These are phyloP conservation scores for Coptotermes formosanus DNA, from an alignment of 1,140 invertebrate species.

Conservation along the genomic window DNA sequence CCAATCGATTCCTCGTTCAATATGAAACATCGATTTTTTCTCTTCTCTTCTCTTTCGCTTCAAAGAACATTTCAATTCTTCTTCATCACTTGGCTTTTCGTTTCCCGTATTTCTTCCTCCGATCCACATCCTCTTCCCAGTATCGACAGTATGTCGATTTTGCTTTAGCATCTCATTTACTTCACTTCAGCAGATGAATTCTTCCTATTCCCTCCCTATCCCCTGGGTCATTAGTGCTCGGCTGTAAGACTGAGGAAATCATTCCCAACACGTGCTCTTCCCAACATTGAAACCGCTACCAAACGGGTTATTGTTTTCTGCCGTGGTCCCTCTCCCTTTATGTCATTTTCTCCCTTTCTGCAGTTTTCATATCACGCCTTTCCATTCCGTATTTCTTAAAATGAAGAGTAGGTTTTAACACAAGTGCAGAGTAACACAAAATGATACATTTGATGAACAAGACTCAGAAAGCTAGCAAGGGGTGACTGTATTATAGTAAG, in stretches of 20 bases:
- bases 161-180: slow-evolving; percentile 16
- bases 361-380: neutral
- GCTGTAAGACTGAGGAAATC: neutral
- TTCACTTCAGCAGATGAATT: slow-evolving; percentile 15
- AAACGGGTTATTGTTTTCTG: neutral
- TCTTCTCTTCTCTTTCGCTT: neutral
- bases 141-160: neutral
- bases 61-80: slow-evolving; percentile 17
- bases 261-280: neutral
- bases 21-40: neutral
- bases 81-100: slow-evolving; percentile 5
- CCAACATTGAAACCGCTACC: neutral
- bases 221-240: neutral
- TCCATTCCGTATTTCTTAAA: neutral
- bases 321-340: neutral
- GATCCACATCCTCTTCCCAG: neutral
- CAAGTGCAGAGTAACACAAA: too few relatives aligned
- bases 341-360: neutral
- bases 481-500: too few relatives aligned
- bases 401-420: too few relatives aligned
- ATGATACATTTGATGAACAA: too few relatives aligned
- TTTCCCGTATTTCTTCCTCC: neutral
- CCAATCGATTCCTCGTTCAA: slow-evolving; percentile 5
- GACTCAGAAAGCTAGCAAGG: too few relatives aligned
- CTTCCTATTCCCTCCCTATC: neutral